Conservation (phyloP, 2,113 vertebrate genomes). For the Microtus oregoni region DNA sequence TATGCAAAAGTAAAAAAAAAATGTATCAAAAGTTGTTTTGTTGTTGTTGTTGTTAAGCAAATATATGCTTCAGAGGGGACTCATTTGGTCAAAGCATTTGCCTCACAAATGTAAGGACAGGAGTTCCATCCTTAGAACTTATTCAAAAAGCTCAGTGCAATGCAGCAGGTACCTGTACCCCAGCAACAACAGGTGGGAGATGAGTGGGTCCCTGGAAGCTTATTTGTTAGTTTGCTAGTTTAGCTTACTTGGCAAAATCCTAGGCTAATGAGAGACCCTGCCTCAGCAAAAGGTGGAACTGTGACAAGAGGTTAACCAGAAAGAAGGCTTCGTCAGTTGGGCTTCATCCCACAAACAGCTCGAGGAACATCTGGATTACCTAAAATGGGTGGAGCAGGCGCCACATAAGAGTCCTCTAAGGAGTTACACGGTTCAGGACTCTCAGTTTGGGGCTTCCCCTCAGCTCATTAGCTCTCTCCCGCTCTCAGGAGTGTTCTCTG, state of each 20-base stretch:
- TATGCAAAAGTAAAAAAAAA: not conserved
- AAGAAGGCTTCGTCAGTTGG: not conserved
- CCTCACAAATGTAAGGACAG: not conserved
- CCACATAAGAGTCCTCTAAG: not conserved
- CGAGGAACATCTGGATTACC: too few relatives aligned
- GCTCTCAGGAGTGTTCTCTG: not conserved
- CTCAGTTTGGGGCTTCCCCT: not conserved
- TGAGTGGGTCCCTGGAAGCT: not conserved
- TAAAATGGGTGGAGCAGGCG: not conserved
- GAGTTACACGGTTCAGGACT: not conserved
- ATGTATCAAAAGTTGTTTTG: not conserved
- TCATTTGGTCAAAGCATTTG: not conserved
- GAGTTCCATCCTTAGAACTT: not conserved
- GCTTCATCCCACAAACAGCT: not conserved
- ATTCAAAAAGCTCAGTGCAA: not conserved
- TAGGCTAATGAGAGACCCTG: not conserved
- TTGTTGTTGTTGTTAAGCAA: not conserved
- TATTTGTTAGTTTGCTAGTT: not conserved
- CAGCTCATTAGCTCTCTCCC: not conserved
- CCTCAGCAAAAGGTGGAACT: not conserved
- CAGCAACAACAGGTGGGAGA: too few relatives aligned
- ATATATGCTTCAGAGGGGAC: not conserved
- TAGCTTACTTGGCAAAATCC: not conserved
- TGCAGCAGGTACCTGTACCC: not conserved
- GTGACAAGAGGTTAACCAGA: not conserved